phyloP scores from a whole-genome alignment of 2,888 invertebrate species.

The Hypsopygia costalis region DNA sequence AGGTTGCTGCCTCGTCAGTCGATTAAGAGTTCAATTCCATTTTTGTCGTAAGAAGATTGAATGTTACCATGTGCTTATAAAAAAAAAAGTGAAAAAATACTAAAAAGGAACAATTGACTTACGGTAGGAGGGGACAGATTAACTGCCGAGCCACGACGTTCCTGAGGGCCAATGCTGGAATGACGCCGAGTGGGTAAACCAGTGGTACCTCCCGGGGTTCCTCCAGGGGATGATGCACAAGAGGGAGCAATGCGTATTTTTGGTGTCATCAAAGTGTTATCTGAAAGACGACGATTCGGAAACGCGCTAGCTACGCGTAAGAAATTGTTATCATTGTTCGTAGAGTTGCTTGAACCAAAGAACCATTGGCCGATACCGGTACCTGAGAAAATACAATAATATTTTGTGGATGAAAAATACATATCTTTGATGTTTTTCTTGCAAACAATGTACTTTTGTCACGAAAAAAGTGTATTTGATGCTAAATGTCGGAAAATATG shows the following conservation, averaged over 20 bases:
- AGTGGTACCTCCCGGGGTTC: slow-evolving; percentile 85
- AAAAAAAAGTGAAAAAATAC: not conserved
- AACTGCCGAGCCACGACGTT: slow-evolving; percentile 90
- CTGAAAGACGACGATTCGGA: slow-evolving; percentile 92
- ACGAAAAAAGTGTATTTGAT: too few relatives aligned
- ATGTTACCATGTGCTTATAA: not conserved
- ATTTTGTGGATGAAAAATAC: too few relatives aligned
- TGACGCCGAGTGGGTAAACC: slow-evolving; percentile 93
- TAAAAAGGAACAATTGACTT: slow-evolving; percentile 55
- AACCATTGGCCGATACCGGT: slow-evolving; percentile 87
- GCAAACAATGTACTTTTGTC: too few relatives aligned
- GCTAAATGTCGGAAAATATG: too few relatives aligned
- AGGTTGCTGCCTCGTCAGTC: slow-evolving; percentile 2
- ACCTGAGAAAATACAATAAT: slow-evolving; percentile 26
- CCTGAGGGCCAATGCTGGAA: slow-evolving; percentile 95
- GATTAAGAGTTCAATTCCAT: not conserved
- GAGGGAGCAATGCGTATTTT: slow-evolving; percentile 94
- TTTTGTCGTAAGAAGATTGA: not conserved
- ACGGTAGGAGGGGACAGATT: slow-evolving; percentile 95
- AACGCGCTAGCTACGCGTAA: slow-evolving; percentile 90
- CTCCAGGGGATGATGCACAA: slow-evolving; percentile 91
- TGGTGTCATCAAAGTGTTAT: slow-evolving; percentile 95
- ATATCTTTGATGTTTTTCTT: too few relatives aligned
- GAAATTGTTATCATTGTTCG: slow-evolving; percentile 91
- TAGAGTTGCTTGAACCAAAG: slow-evolving; percentile 91